A percentile compares a stretch with the other conserved stretches of the same genome.
These are phyloP conservation scores for Gobionotothen gibberifrons DNA, from an alignment of 2,797 vertebrate species.

Conservation along the genomic window DNA sequence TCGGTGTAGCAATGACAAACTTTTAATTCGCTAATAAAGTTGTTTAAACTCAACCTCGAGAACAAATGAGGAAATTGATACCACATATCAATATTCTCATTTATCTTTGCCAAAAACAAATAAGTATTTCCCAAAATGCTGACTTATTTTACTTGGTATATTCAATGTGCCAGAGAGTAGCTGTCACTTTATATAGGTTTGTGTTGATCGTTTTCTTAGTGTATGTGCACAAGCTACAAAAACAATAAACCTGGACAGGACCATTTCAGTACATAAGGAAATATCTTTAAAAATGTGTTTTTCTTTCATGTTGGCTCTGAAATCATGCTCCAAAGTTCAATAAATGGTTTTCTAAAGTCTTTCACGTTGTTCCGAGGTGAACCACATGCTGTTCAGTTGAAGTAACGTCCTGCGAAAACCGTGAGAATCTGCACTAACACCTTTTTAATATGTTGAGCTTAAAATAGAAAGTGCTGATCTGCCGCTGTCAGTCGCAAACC, in stretches of 20 bases:
- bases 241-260: neutral
- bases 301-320: neutral
- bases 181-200: neutral
- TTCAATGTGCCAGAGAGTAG: neutral
- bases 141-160: neutral
- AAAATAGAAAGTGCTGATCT: neutral
- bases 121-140: neutral
- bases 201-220: neutral
- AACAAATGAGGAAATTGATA: neutral
- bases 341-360: neutral
- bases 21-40: neutral
- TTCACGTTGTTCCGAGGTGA: neutral
- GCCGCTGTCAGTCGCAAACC: neutral
- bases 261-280: neutral
- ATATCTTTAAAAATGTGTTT: neutral
- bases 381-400: neutral
- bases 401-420: rapidly evolving
- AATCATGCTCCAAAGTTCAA: neutral
- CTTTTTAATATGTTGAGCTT: neutral
- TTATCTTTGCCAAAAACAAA: neutral
- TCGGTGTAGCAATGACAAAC: neutral
- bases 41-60: neutral
- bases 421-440: neutral
- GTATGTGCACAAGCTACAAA: neutral
- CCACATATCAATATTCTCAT: neutral